phyloP scores from a whole-genome alignment of 2,113 vertebrate genomes.

The Struthidea cinerea region DNA sequence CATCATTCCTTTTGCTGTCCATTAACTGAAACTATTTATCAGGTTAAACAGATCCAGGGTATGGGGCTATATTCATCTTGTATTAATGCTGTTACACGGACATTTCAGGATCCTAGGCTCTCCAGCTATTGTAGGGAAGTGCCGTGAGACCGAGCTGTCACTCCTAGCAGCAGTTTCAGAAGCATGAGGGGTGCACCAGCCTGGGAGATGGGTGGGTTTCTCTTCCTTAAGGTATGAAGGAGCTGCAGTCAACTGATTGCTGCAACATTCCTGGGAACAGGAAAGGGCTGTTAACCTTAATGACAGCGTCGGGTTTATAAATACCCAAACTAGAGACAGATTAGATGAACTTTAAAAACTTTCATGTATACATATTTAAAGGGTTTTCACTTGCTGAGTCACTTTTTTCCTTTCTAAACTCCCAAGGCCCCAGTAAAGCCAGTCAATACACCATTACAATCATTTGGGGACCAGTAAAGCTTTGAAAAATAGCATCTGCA shows the following conservation, averaged over 20 bases:
- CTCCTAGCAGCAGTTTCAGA: rapidly evolving
- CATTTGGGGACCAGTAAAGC: conserved; percentile 63
- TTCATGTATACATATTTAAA: not conserved
- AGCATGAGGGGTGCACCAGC: not conserved
- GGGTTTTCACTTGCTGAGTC: conserved; percentile 43
- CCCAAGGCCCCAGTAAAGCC: conserved; percentile 38
- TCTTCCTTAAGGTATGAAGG: no score
- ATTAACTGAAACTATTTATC: conserved; percentile 47
- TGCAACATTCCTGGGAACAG: not conserved
- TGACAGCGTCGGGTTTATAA: not conserved
- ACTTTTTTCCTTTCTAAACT: conserved; percentile 10
- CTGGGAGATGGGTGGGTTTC: rapidly evolving
- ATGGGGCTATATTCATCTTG: not conserved
- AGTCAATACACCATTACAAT: conserved; percentile 55
- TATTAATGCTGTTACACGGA: not conserved
- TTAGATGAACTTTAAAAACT: not conserved
- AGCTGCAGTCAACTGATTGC: not conserved
- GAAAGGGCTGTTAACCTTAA: not conserved
- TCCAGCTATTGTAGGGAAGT: rapidly evolving
- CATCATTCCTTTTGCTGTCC: conserved; percentile 18
- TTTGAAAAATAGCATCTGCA: conserved; percentile 53
- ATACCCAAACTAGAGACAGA: not conserved
- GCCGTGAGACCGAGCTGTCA: not conserved
- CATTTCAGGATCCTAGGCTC: not conserved
- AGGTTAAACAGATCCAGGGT: conserved; percentile 11